Evolutionary conservation across 2,797 vertebrate genomes (phyloP).

Genomic region (Enteromius anoplus): DNA sequence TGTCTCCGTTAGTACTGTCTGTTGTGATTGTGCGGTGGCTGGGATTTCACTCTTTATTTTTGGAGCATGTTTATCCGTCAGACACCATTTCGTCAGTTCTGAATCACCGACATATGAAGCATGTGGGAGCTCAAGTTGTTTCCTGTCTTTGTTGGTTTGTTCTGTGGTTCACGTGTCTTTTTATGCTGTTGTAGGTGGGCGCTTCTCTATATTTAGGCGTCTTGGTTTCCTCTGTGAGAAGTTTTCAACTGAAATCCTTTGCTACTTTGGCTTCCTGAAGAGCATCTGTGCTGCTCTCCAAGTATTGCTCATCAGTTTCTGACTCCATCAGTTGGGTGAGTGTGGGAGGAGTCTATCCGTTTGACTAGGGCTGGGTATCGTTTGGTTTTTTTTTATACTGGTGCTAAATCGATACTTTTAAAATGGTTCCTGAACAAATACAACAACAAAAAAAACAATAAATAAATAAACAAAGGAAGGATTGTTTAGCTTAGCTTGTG

Average conservation of each 20-base stretch:
- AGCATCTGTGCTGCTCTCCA: neutral
- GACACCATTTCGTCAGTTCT: slow-evolving; percentile 5
- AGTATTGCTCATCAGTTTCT: neutral
- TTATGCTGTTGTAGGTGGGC: neutral
- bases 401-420: no score
- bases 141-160: slow-evolving; percentile 14
- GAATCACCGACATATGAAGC: slow-evolving; percentile 37
- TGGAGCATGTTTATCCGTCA: slow-evolving; percentile 39
- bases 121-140: slow-evolving; percentile 21
- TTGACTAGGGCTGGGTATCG: neutral
- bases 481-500: no score
- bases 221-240: neutral
- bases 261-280: slow-evolving; percentile 3
- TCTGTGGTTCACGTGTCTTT: slow-evolving; percentile 14
- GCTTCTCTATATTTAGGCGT: slow-evolving; percentile 6
- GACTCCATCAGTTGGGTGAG: neutral
- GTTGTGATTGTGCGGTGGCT: slow-evolving; percentile 9
- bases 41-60: slow-evolving; percentile 33
- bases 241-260: neutral
- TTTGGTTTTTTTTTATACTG: no score
- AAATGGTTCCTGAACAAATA: no score
- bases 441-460: no score
- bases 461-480: no score
- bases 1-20: slow-evolving; percentile 17
- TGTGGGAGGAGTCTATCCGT: neutral